Evolutionary conservation across 2,113 vertebrate species (phyloP).

Genomic region (Festucalex cinctus): DNA sequence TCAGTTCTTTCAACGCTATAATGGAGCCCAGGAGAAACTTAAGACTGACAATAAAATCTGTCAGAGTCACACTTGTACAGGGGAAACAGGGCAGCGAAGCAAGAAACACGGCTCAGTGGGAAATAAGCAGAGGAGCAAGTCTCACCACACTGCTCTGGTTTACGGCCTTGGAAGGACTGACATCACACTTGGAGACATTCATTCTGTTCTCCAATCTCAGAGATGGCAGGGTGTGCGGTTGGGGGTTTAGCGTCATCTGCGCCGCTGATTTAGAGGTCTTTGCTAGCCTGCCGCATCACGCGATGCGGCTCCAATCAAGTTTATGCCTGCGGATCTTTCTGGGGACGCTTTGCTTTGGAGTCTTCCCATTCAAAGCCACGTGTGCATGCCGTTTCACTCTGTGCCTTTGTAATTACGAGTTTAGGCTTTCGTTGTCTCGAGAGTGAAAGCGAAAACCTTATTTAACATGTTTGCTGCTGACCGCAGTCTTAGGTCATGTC

Average conservation of each 20-base stretch:
- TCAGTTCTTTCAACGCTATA: not conserved
- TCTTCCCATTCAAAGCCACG: conserved; percentile 17
- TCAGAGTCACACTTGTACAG: not conserved
- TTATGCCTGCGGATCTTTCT: conserved; percentile 11
- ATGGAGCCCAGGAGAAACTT: conserved; percentile 2
- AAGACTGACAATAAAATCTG: not conserved
- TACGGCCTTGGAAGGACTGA: conserved; percentile 47
- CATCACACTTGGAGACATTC: conserved; percentile 52
- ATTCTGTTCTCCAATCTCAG: conserved; percentile 26
- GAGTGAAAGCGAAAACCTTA: not conserved
- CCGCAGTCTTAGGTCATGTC: not conserved
- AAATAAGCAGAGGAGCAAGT: conserved; percentile 17
- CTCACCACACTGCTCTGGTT: conserved; percentile 35
- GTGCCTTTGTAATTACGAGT: conserved; percentile 8
- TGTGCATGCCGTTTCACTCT: conserved; percentile 22
- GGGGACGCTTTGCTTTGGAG: conserved; percentile 18
- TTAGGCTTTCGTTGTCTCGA: not conserved
- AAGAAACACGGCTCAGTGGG: conserved; percentile 1
- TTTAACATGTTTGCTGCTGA: not conserved
- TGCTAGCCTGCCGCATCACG: conserved; percentile 24
- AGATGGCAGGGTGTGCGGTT: conserved; percentile 27
- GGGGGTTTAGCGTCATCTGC: conserved; percentile 36
- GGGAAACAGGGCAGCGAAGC: conserved; percentile 26
- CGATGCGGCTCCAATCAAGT: conserved; percentile 34
- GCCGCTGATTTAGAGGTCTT: conserved; percentile 35